Conservation (phyloP, 2,113 vertebrate genomes). For the Trachemys scripta region DNA sequence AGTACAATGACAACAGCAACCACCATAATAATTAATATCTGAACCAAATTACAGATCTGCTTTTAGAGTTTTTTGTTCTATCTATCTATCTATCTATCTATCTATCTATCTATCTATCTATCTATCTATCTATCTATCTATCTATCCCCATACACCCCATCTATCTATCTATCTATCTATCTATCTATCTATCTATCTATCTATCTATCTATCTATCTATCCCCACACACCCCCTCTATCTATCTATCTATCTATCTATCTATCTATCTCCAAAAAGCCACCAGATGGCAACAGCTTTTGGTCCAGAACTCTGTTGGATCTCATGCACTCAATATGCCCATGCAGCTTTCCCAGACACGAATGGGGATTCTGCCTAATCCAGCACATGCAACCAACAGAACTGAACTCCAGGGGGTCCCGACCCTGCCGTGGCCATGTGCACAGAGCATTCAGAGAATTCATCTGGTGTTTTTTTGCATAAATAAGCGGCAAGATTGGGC, state of each 20-base stretch:
- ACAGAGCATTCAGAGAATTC: neutral
- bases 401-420: neutral
- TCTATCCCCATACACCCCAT: no score
- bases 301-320: neutral
- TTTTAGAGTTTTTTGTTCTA: neutral
- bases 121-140: no score
- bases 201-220: no score
- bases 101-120: no score
- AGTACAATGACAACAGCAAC: neutral
- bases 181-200: no score
- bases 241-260: no score
- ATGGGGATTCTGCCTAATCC: neutral
- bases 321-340: neutral
- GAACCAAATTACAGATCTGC: neutral
- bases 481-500: neutral
- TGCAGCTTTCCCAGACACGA: neutral
- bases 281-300: neutral
- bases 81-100: no score
- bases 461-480: neutral
- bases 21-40: neutral
- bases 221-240: no score
- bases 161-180: no score
- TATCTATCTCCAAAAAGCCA: neutral
- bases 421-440: neutral
- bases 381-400: neutral